phyloP scores from a whole-genome alignment of 2,113 vertebrate species.

The Formicarius rufipectus region DNA sequence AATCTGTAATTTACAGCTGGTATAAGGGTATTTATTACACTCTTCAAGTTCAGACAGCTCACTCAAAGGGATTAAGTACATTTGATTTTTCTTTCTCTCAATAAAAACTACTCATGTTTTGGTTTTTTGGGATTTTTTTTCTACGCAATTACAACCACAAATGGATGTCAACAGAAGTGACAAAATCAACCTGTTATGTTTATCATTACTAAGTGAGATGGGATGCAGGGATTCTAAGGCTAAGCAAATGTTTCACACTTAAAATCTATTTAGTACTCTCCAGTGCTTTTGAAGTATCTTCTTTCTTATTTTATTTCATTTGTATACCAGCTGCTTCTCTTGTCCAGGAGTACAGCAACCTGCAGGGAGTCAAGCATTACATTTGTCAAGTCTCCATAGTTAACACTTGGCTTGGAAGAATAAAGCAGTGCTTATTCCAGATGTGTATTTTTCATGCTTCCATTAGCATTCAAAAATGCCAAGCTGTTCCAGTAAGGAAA shows the following conservation, averaged over 20 bases:
- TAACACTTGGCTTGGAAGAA: not conserved
- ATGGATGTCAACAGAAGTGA: not conserved
- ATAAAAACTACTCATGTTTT: not conserved
- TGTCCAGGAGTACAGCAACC: not conserved
- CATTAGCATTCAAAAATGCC: constrained; percentile 8
- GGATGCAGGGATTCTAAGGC: not conserved
- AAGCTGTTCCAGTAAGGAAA: not conserved
- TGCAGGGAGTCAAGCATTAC: not conserved
- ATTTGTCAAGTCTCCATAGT: not conserved
- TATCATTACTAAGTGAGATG: not conserved
- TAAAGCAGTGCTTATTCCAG: not conserved
- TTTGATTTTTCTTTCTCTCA: not conserved
- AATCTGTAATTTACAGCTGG: not conserved
- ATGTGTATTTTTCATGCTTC: not conserved
- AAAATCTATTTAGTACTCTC: not conserved
- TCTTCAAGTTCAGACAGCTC: not conserved
- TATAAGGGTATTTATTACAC: not conserved
- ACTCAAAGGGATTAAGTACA: not conserved
- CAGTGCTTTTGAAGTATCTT: not conserved
- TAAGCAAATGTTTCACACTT: not conserved
- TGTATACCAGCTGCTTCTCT: not conserved
- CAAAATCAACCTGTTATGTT: not conserved
- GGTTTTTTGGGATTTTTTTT: too few species aligned
- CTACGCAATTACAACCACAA: not conserved
- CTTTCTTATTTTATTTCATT: not conserved